Evolutionary conservation across 2,797 vertebrate genomes (phyloP).

Genomic region (Parambassis ranga): DNA sequence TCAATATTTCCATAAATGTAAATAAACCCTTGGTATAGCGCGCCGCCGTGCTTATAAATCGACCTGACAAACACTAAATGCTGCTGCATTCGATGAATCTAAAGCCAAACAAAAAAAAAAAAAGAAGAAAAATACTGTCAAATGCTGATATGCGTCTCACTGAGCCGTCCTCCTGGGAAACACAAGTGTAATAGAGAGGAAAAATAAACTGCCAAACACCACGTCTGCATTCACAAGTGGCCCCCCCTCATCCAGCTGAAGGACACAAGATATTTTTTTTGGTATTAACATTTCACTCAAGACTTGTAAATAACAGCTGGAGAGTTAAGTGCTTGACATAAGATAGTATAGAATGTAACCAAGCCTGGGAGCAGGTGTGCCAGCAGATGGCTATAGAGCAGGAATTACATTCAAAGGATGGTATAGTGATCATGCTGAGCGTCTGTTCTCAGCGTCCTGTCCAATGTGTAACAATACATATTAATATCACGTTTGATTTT

Average conservation of each 20-base stretch:
- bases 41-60: background rate
- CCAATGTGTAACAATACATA: too few species aligned
- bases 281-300: conserved; percentile 24
- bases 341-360: conserved; percentile 16
- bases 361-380: conserved; percentile 20
- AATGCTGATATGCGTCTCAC: conserved; percentile 41
- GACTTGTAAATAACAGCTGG: conserved; percentile 45
- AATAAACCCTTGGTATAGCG: conserved; percentile 25
- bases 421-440: background rate
- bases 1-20: conserved; percentile 22
- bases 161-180: conserved; percentile 37
- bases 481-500: conserved; percentile 2
- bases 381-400: conserved; percentile 29
- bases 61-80: conserved; percentile 34
- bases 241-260: conserved; percentile 34
- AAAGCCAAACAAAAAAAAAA: too few species aligned
- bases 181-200: conserved; percentile 29
- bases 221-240: conserved; percentile 32
- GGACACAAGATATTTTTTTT: conserved; percentile 38
- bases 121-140: conserved; percentile 54
- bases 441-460: background rate
- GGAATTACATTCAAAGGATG: background rate
- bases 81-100: conserved; percentile 33
- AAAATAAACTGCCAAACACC: conserved; percentile 37
- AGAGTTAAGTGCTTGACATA: conserved; percentile 39